These are phyloP conservation scores for Lycorma delicatula DNA, from an alignment of 1,140 invertebrate species.

Conservation along the genomic window DNA sequence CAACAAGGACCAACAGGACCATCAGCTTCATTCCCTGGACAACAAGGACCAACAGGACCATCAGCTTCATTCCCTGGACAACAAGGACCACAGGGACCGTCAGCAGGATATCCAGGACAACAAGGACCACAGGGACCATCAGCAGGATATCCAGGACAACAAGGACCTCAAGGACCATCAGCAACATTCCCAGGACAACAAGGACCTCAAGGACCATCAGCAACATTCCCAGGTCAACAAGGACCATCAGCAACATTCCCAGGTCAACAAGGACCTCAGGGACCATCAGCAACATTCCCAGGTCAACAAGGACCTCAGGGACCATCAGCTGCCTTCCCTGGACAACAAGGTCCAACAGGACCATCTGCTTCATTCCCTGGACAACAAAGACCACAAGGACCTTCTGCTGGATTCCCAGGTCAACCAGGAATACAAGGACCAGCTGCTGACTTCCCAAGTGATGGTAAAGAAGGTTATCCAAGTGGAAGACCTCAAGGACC, in stretches of 20 bases:
- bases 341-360: slow-evolving; percentile 24
- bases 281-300: slow-evolving; percentile 22
- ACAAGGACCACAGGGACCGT: slow-evolving; percentile 23
- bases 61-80: slow-evolving; percentile 18
- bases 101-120: slow-evolving; percentile 28
- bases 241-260: slow-evolving; percentile 27
- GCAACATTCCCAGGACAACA: slow-evolving; percentile 25
- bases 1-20: slow-evolving; percentile 27
- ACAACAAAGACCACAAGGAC: slow-evolving; percentile 19
- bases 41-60: slow-evolving; percentile 25
- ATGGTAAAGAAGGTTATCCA: slow-evolving; percentile 18
- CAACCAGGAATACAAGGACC: slow-evolving; percentile 25
- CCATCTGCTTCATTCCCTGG: slow-evolving; percentile 19
- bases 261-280: slow-evolving; percentile 23
- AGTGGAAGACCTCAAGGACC: slow-evolving; percentile 19
- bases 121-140: slow-evolving; percentile 34
- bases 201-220: slow-evolving; percentile 24
- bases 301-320: slow-evolving; percentile 28
- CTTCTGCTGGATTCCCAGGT: slow-evolving; percentile 17
- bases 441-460: slow-evolving; percentile 13
- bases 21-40: slow-evolving; percentile 19
- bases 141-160: slow-evolving; percentile 19
- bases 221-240: slow-evolving; percentile 20
- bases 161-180: slow-evolving; percentile 30
- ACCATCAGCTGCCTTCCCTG: slow-evolving; percentile 27